phyloP scores from a whole-genome alignment of 1,140 invertebrate species.

The Papilio polyxenes region DNA sequence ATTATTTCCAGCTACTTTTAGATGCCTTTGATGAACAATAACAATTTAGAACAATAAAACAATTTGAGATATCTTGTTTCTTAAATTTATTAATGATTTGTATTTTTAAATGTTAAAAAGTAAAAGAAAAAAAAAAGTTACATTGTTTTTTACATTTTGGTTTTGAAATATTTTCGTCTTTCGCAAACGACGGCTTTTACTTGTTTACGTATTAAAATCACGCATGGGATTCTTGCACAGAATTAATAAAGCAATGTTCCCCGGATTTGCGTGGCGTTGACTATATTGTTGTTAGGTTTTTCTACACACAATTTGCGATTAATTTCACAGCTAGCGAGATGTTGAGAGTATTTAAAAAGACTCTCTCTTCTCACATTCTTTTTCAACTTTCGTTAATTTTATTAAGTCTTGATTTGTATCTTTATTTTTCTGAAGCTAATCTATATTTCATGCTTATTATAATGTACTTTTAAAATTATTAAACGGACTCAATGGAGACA shows the following conservation, averaged over 20 bases:
- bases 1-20: neutral
- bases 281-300: neutral
- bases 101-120: neutral
- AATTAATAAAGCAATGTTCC: conserved; percentile 12
- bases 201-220: conserved; percentile 28
- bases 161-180: neutral
- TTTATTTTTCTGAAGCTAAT: neutral
- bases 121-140: neutral
- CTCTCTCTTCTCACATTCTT: neutral
- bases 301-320: neutral
- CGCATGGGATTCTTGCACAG: neutral
- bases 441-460: too few relatives aligned
- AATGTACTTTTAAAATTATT: too few relatives aligned
- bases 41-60: neutral
- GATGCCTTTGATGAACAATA: neutral
- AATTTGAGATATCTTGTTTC: neutral
- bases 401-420: neutral
- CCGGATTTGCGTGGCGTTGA: conserved; percentile 23
- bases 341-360: conserved; percentile 4
- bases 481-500: too few relatives aligned
- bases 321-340: conserved; percentile 7
- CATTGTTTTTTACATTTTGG: neutral
- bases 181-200: conserved; percentile 22
- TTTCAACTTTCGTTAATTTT: neutral
- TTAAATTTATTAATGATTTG: neutral